Conservation (phyloP, 2,888 invertebrate genomes). For the Apodemia zela region DNA sequence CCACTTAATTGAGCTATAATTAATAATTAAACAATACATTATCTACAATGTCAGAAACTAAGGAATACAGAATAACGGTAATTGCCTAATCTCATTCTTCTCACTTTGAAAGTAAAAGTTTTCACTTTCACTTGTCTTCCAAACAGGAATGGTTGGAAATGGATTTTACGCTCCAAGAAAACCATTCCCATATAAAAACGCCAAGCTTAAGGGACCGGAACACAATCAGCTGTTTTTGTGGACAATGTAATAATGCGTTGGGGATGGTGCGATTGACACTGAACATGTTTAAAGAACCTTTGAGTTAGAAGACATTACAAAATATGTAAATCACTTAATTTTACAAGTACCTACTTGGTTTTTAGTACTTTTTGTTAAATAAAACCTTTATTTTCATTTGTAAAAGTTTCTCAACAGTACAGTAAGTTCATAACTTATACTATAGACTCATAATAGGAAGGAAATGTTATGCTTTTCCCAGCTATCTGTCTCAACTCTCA, state of each 20-base stretch:
- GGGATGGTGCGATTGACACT: neutral
- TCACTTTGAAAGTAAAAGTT: conserved; percentile 49
- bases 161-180: conserved; percentile 47
- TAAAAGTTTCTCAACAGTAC: no score
- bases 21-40: no score
- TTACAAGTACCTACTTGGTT: no score
- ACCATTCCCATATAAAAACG: conserved; percentile 50
- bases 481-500: no score
- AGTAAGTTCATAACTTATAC: no score
- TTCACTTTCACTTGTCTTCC: conserved; percentile 48
- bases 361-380: no score
- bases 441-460: no score
- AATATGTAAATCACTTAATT: no score
- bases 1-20: no score
- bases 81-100: conserved; percentile 16
- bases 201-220: conserved; percentile 48
- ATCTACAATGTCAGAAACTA: no score
- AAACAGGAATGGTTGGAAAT: conserved; percentile 39
- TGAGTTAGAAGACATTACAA: neutral
- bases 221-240: conserved; percentile 56
- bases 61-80: neutral
- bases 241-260: conserved; percentile 27
- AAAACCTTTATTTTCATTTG: no score
- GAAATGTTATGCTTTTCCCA: neutral
- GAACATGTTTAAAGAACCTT: neutral